phyloP scores from a whole-genome alignment of 2,888 invertebrate species.

The Coelinius sp. region DNA sequence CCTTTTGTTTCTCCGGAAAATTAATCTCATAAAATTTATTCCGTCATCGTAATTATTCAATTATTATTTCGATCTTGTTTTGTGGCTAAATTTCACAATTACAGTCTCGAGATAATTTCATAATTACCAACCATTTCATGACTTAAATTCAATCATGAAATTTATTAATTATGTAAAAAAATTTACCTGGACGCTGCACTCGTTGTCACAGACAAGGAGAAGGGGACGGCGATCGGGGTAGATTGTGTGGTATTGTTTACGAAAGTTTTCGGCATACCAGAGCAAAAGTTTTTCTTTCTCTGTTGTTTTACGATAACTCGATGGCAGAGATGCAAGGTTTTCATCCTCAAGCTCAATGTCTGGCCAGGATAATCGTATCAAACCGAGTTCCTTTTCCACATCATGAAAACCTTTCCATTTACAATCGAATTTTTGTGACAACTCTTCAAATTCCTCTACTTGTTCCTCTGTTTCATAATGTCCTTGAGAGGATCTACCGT shows the following conservation, averaged over 20 bases:
- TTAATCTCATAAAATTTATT: neutral
- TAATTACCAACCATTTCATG: neutral
- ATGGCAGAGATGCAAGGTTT: constrained; percentile 76
- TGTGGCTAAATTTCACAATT: too few relatives aligned
- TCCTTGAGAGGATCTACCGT: neutral
- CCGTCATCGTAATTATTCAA: too few relatives aligned
- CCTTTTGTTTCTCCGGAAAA: neutral
- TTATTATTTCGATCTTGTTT: too few relatives aligned
- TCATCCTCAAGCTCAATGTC: constrained; percentile 69
- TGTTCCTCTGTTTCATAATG: neutral
- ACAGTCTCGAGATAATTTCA: neutral
- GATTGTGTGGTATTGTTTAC: constrained; percentile 77
- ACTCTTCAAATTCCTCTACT: neutral
- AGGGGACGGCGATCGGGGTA: constrained; percentile 78
- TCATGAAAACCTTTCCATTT: constrained; percentile 67
- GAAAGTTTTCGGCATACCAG: constrained; percentile 84
- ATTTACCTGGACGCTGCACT: constrained; percentile 82
- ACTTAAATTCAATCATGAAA: neutral
- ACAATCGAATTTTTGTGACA: neutral
- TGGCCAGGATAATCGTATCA: constrained; percentile 79
- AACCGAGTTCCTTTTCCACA: constrained; percentile 76
- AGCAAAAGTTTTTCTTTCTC: constrained; percentile 81
- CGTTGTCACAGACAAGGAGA: constrained; percentile 81
- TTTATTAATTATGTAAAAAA: constrained; percentile 27
- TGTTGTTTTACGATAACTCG: constrained; percentile 77